phyloP scores from a whole-genome alignment of 2,113 vertebrate genomes.

The Eleginops maclovinus region DNA sequence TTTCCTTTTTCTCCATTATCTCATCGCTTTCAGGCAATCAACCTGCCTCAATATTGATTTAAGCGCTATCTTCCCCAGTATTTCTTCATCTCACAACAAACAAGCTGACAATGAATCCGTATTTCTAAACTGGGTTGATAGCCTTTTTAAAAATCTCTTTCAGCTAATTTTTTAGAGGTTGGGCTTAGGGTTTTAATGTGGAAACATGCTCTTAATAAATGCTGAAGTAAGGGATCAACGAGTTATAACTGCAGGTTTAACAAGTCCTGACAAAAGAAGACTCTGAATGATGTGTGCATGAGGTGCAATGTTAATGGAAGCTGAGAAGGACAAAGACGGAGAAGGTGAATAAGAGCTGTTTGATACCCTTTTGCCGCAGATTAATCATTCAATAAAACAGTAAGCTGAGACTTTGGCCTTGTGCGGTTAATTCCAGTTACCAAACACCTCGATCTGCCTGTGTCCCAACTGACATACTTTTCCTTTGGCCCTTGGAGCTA shows the following conservation, averaged over 20 bases:
- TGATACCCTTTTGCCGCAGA: background rate
- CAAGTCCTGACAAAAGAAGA: background rate
- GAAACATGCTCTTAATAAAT: background rate
- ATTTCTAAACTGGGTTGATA: conserved; percentile 27
- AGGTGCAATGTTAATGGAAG: background rate
- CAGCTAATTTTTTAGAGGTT: background rate
- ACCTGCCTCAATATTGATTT: background rate
- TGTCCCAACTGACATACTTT: conserved; percentile 51
- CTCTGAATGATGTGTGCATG: background rate
- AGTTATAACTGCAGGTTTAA: background rate
- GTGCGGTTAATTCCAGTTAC: conserved; percentile 33
- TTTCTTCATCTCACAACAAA: conserved; percentile 41
- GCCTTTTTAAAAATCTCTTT: background rate
- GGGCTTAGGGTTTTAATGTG: background rate
- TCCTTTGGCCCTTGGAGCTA: conserved; percentile 12
- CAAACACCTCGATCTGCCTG: conserved; percentile 17
- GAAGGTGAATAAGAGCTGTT: background rate
- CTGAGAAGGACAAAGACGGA: background rate
- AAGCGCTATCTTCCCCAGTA: background rate
- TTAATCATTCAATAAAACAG: conserved; percentile 7
- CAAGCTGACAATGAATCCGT: conserved; percentile 39
- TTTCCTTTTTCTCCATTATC: conserved; percentile 60
- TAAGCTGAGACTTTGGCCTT: conserved; percentile 1
- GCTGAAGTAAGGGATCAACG: background rate
- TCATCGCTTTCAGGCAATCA: conserved; percentile 41